Evolutionary conservation across 2,888 invertebrate species (phyloP).

Genomic region (Drosophila monieri): DNA sequence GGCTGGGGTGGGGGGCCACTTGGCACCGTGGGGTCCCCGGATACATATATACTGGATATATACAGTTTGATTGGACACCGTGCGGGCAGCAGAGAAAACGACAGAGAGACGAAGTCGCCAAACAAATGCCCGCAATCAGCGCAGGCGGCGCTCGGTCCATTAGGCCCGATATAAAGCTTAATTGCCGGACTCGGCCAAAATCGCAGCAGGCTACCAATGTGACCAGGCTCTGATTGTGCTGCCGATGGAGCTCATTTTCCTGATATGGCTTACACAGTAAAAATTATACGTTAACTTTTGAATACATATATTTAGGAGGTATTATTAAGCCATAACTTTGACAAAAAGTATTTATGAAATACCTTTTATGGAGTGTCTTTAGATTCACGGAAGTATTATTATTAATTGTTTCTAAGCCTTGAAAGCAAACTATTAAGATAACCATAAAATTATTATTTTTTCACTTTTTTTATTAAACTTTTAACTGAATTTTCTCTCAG

Average conservation of each 20-base stretch:
- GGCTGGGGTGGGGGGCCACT: too few relatives aligned
- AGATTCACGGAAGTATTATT: too few relatives aligned
- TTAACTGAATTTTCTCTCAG: constrained; percentile 1
- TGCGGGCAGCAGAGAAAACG: constrained; percentile 19
- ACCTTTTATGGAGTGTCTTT: too few relatives aligned
- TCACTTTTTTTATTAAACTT: neutral
- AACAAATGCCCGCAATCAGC: constrained; percentile 82
- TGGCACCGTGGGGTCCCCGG: constrained; percentile 14
- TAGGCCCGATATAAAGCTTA: constrained; percentile 84
- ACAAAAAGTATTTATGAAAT: too few relatives aligned
- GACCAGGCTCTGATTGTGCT: constrained; percentile 67
- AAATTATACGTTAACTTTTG: too few relatives aligned
- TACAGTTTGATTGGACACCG: constrained; percentile 73
- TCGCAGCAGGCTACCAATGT: constrained; percentile 77
- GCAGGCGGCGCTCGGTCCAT: constrained; percentile 83
- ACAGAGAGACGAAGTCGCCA: constrained; percentile 43
- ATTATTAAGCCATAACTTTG: too few relatives aligned
- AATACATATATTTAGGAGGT: too few relatives aligned
- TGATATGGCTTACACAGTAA: constrained; percentile 6
- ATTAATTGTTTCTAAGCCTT: too few relatives aligned
- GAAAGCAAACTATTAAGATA: too few relatives aligned
- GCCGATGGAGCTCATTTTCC: constrained; percentile 34
- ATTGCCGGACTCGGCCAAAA: constrained; percentile 82
- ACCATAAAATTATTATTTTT: too few relatives aligned
- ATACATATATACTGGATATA: constrained; percentile 33